Base-by-base conservation (phyloP, 23 tunicate genomes). In the Styela clava region DNA sequence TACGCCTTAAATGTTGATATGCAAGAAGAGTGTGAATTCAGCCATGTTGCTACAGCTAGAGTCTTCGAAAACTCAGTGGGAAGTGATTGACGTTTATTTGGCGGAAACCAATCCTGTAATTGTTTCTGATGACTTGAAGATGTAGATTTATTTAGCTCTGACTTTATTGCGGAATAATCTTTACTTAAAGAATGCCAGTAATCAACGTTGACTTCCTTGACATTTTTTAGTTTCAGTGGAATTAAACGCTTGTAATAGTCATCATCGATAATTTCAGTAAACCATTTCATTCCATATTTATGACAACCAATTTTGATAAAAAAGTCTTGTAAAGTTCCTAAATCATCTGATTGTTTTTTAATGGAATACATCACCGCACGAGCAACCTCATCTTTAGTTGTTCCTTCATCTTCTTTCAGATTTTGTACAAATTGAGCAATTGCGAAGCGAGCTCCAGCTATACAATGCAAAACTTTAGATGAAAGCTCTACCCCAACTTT, bases 301-400 rank as follows among this genome's bases (percentile, higher is more conserved):
- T 28, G 71, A 65, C 71, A 65, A 25, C 71, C 71, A 28, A 28
- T 65, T 65, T 65, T 65, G 30, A 65, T 28, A 16, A 65, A 25
- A 28, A 65, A 65, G 7, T 7, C 71, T 28, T 25, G 7, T 16
- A 65, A 7, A 26, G 16, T 7, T 28, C 16, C 31, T 7, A 25
- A 5, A 9, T 65, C 16, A 5, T 26, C 31, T 5, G 71, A 26
- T 16, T 25, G 30, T 25, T 16, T 28, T 16, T 28, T 65, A 26
- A 65, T 28, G 16, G 30, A 25, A 28, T 65, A 16, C 71, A 65
- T 5, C 16, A 5, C 9, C 7, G 71, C 7, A 26, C 31, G 30
- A 7, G 9, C 71, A 65, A 25, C 7, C 16, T 65, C 71, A 65
- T 65, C 71, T 28, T 25, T 65, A 7, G 7, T 65, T 25, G 7